phyloP scores from a whole-genome alignment of 2,888 invertebrate species.

The Hermaeophaga mercurialis region DNA sequence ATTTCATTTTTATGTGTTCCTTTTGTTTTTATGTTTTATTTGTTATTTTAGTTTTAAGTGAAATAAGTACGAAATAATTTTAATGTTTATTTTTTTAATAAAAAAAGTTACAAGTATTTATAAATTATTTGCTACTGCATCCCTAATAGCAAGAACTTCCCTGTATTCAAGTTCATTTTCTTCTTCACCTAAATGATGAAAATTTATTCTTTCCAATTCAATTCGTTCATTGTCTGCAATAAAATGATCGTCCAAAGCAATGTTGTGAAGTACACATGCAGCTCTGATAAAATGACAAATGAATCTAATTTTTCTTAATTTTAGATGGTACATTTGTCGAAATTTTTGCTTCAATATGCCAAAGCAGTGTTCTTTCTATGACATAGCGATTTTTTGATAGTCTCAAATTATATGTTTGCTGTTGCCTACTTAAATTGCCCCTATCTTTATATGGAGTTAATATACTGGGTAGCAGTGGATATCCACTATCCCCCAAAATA shows the following conservation, averaged over 20 bases:
- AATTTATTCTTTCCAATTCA: neutral
- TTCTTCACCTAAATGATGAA: neutral
- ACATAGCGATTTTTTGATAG: conserved; percentile 27
- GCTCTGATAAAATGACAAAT: neutral
- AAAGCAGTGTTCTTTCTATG: conserved; percentile 9
- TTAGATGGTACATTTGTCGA: neutral
- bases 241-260: neutral
- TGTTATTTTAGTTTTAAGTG: too few relatives aligned
- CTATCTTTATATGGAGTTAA: conserved; percentile 32
- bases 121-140: neutral
- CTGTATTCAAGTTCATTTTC: neutral
- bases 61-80: too few relatives aligned
- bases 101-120: neutral
- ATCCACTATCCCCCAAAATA: conserved; percentile 26
- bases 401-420: conserved; percentile 29
- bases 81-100: conserved; percentile 14
- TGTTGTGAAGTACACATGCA: neutral
- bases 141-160: neutral
- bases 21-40: too few relatives aligned
- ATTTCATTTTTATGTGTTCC: too few relatives aligned
- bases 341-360: neutral
- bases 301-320: neutral
- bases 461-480: conserved; percentile 18
- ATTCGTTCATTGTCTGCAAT: neutral
- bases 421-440: conserved; percentile 27